phyloP scores from a whole-genome alignment of 2,113 vertebrate species.

The Ctenodactylus gundi region DNA sequence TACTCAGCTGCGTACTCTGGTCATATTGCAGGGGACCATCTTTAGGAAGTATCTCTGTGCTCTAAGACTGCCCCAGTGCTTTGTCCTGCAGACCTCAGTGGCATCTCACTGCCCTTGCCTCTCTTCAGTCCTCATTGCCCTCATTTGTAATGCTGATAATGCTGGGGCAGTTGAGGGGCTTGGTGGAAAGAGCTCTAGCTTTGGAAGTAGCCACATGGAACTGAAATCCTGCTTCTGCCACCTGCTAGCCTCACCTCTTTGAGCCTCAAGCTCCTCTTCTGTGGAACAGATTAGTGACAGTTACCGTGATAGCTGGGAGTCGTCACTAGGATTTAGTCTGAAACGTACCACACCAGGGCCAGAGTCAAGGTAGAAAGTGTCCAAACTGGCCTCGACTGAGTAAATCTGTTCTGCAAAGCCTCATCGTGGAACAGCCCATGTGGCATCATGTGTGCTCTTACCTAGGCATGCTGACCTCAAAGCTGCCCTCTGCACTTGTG shows the following conservation, averaged over 20 bases:
- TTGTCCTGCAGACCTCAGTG: not conserved
- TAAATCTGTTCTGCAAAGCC: too few relatives aligned
- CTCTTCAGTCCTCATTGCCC: not conserved
- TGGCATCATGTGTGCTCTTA: not conserved
- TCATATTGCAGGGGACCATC: not conserved
- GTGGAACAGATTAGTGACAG: not conserved
- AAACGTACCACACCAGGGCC: not conserved
- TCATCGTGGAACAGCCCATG: not conserved
- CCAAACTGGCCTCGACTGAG: not conserved
- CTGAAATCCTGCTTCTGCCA: not conserved
- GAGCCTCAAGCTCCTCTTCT: not conserved
- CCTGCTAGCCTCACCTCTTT: not conserved
- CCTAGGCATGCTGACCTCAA: not conserved
- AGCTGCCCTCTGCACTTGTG: not conserved
- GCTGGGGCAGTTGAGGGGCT: not conserved
- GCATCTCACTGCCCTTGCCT: not conserved
- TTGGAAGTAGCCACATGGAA: not conserved
- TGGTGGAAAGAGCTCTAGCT: not conserved
- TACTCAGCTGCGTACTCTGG: not conserved
- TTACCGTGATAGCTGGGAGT: not conserved
- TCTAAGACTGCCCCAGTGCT: accelerated
- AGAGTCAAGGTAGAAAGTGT: not conserved
- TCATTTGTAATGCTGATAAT: not conserved
- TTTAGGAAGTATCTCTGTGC: not conserved
- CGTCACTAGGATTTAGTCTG: not conserved